Percentiles rank a stretch among this genome's conserved stretches.
These are phyloP conservation scores for Astreopora myriophthalma DNA, from an alignment of 64 coral and sea anemone genomes.

Conservation along the genomic window DNA sequence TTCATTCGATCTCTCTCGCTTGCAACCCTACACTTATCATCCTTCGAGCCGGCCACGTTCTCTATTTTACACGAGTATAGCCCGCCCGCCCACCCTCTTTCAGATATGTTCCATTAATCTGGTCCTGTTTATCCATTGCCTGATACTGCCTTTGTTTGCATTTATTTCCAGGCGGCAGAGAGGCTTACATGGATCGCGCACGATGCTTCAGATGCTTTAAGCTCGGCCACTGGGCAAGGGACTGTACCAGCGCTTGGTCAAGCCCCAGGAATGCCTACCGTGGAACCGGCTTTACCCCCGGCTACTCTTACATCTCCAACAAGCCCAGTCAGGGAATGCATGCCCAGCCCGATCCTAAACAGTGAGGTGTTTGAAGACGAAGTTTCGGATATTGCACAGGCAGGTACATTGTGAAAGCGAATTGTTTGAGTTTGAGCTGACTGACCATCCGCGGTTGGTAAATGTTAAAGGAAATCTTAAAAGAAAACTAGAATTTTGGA, in stretches of 20 bases:
- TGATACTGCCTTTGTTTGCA: background rate
- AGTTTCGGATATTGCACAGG: background rate
- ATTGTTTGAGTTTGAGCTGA: background rate
- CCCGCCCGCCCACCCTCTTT: too few relatives aligned
- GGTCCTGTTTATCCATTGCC: too few relatives aligned
- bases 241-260: background rate
- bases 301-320: background rate
- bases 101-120: too few relatives aligned
- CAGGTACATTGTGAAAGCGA: background rate
- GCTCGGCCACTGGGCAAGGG: background rate
- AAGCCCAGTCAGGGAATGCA: background rate
- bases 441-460: too few relatives aligned
- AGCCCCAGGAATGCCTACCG: background rate
- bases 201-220: background rate
- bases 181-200: background rate
- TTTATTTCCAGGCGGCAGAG: background rate
- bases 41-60: background rate
- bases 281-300: background rate
- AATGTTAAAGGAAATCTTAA: background rate
- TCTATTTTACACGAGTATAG: background rate
- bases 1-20: background rate
- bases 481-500: constrained; percentile 35
- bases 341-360: background rate
- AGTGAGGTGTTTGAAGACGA: background rate
- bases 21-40: background rate